A percentile compares a stretch with the other conserved stretches of the same genome.
phyloP scores from a whole-genome alignment of 2,797 vertebrate species.

The Zenarchopterus dispar region DNA sequence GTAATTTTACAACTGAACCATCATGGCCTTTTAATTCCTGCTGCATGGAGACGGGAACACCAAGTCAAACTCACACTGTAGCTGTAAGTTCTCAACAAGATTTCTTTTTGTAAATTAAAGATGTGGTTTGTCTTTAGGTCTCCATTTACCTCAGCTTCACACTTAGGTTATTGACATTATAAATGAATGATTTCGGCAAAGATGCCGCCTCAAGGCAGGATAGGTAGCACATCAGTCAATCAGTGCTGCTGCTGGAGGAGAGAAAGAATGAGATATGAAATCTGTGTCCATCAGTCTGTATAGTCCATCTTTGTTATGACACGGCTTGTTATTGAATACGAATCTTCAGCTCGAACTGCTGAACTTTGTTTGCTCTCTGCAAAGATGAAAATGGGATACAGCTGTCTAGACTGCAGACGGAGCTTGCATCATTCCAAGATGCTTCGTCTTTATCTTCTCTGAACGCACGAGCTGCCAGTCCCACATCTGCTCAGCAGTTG shows the following conservation, averaged over 20 bases:
- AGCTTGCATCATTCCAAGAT: slow-evolving; percentile 42
- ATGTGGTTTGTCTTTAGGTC: slow-evolving; percentile 66
- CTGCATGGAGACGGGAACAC: slow-evolving; percentile 33
- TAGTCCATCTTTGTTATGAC: slow-evolving; percentile 2
- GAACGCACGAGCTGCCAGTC: slow-evolving; percentile 42
- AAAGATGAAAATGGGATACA: slow-evolving; percentile 50
- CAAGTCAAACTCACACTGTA: slow-evolving; percentile 32
- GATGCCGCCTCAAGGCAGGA: slow-evolving; percentile 14
- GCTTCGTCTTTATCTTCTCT: slow-evolving; percentile 37
- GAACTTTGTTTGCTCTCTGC: slow-evolving; percentile 29
- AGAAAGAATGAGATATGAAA: slow-evolving; percentile 7
- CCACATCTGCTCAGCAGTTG: slow-evolving; percentile 78
- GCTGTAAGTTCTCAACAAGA: slow-evolving; percentile 39
- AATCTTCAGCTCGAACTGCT: slow-evolving; percentile 15
- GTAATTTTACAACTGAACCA: slow-evolving; percentile 59
- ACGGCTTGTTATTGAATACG: slow-evolving; percentile 18
- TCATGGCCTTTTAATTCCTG: slow-evolving; percentile 61
- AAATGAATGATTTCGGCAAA: slow-evolving; percentile 48
- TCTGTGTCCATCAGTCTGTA: background rate
- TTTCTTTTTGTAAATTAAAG: slow-evolving; percentile 69
- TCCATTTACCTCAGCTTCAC: slow-evolving; percentile 63
- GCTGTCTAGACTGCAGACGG: slow-evolving; percentile 63
- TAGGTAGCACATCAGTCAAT: slow-evolving; percentile 34
- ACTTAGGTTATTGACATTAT: slow-evolving; percentile 49
- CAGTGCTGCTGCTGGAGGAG: slow-evolving; percentile 9